Base-by-base conservation (phyloP, 2,888 invertebrate genomes). In the Meandrusa payeni region DNA sequence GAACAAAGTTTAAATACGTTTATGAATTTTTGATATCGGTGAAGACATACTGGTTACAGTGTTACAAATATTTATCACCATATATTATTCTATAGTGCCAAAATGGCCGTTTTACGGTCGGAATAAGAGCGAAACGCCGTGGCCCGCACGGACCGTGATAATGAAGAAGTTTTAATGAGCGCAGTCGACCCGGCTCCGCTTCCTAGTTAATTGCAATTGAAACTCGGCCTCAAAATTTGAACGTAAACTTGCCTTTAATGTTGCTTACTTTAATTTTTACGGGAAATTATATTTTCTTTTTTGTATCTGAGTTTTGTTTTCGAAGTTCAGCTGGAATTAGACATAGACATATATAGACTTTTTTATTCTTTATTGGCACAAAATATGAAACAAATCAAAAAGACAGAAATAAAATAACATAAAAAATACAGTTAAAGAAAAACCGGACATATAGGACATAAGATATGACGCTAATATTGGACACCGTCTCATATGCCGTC, bases 161-260 rank as follows among this genome's bases (percentile, higher is more conserved):
- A 43, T 43, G 42, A 37, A 43, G 26, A 43, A 43, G 42, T 43
- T 37, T 43, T 43, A 43, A 43, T 43, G 42, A 43, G 42, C 31
- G 42, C 42, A 43, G 42, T 37, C 42, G 42, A 43, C 37, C 42
- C 31, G 36, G 29, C 42, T 22, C 31, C 17, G 37, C 37, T 26
- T 31, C 37, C 42, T 31, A 12, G 24, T 37, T 43, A 43, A 43
- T 43, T 43, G 42, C 37, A 43, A 43, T 43, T 43, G 42, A 43
- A 37, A 43, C 37, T 37, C 31, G 31, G 31, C 36, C 29, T 43
- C 37, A 31, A 43, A 42, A 37, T 43, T 43, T 37, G 17, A 31
- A 24, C 37, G 31, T 37, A 24, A 43, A 37, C 17, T 37, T 42
- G 28, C 24, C 31, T 43, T 43, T 31, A 24, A 37, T 31, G 12